Base-by-base conservation (phyloP, 2,113 vertebrate species). In the Lanius ludovicianus region DNA sequence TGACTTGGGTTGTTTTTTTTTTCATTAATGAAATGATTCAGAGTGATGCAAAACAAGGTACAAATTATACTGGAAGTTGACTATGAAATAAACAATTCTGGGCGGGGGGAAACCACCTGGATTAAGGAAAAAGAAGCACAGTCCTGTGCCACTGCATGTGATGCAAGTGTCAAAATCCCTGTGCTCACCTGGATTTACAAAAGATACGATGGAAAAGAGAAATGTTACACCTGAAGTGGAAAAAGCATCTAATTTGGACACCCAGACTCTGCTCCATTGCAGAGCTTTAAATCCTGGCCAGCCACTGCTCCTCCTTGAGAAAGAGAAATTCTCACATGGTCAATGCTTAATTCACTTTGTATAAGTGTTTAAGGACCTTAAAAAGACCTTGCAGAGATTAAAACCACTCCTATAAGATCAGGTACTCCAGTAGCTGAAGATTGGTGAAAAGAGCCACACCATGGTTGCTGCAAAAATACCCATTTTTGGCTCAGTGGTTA, bases 21-120 rank as follows among this genome's bases (percentile, higher is more conserved):
- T 42, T n/a, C n/a, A 65, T 87, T 95, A 96, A 94, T 75, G 74
- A 93, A 94, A 71, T 92, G 46, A 94, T 95, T 92, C 62, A 75
- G 74, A 85, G 60, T 86, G 90, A 84, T 91, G 94, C 81, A 95
- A 96, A 94, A 59, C 60, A 63, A 74, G 39, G 52, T 62, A 55
- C 46, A 76, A 68, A 57, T 74, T 33, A 15, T 37, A 44, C 22
- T 83, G 76, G 65, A 81, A 62, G 33, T 6, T 73, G 67, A 47
- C 16, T 62, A 11, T 41, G 90, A 39, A 79, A 68, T 63, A 62
- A 59, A 55, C 42, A 77, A 47, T 56, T 37, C 30, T 6, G 3
- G 4, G 30, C 5, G 15, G 28, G 14, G 5, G 0, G 0, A 2
- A 15, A 16, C 13, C 13, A 18, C 15, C 7, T 0, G 0, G 67